Evolutionary conservation across 2,113 vertebrate genomes (phyloP), one percentile per base, ranked within the genome.

Genomic region (Bubo blakistoni): DNA sequence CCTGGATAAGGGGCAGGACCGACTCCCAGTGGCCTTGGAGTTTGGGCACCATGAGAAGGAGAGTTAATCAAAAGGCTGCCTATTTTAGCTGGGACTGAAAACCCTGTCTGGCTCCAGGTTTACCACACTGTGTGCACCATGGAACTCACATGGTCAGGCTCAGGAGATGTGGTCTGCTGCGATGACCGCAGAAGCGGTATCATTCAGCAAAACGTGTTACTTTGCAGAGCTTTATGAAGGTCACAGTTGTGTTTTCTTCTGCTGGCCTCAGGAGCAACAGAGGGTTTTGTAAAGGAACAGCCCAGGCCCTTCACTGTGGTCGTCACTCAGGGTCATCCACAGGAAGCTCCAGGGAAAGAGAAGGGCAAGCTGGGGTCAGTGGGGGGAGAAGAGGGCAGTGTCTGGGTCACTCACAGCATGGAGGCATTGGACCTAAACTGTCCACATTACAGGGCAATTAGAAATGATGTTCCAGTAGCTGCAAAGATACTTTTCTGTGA

Each of bases 221-320:
- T 85, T 57, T 52, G 42, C 52, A 84, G 36, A 55, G 9, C 38
- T 66, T 40, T 17, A 21, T 5, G 29, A 65, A 77, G n/a, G 16
- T 47, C 79, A 19, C 0, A 0, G 32, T 55, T 5, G 2, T 59
- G 22, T 24, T 66, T 44, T 36, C 30, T 70, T 54, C 58, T 27
- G 7, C 17, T 1, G 3, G n/a, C 51, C n/a, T 86, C 40, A 18
- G 62, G 34, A 2, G 1, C 3, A 77, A 54, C 16, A 30, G 6
- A 30, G 19, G 5, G 21, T 36, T 74, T 81, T 79, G 10, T 62
- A 63, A 87, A 84, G 86, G 21, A 92, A 44, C 36, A 82, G 36
- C 34, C 58, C 20, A 21, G 8, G 20, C 34, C 3, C 0, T 59
- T 67, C 0, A 0, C 32, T 0, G 0, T 18, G 29, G 22, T 81